A percentile compares a stretch with the other conserved stretches of the same genome.
phyloP scores from a whole-genome alignment of 1,140 invertebrate genomes.

The Calosoma granatense region DNA sequence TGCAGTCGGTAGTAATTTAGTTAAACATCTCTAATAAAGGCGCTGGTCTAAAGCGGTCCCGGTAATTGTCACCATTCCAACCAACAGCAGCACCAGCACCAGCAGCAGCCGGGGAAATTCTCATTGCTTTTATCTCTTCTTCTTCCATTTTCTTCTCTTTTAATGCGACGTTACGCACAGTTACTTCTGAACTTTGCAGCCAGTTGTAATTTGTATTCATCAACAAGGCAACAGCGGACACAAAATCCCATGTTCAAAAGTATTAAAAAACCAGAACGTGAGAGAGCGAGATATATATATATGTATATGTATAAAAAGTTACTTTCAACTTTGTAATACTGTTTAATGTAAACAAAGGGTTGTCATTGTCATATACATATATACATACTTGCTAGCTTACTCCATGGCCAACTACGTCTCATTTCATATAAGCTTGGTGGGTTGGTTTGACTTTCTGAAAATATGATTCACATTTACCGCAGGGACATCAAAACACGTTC shows the following conservation, averaged over 20 bases:
- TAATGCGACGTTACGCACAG: conserved; percentile 7
- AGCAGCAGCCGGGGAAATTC: neutral
- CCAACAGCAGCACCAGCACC: too few relatives aligned
- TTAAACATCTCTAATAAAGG: too few relatives aligned
- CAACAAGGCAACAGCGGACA: neutral
- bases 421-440: neutral
- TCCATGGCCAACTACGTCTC: too few relatives aligned
- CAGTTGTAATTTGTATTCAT: conserved; percentile 9
- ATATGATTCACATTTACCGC: neutral
- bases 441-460: neutral
- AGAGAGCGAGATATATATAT: neutral
- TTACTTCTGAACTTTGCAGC: conserved; percentile 6
- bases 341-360: neutral
- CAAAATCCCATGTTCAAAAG: neutral
- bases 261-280: neutral
- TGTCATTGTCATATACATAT: too few relatives aligned
- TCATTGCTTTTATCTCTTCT: conserved; percentile 2
- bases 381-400: too few relatives aligned
- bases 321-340: neutral
- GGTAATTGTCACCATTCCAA: too few relatives aligned
- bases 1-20: too few relatives aligned
- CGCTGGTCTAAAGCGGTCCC: too few relatives aligned
- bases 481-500: neutral
- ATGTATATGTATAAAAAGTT: neutral
- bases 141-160: conserved; percentile 3